Percentiles rank a stretch among this genome's conserved stretches.
These are phyloP conservation scores for Rhinopomastus cyanomelas DNA, from an alignment of 2,113 vertebrate genomes.

Conservation along the genomic window DNA sequence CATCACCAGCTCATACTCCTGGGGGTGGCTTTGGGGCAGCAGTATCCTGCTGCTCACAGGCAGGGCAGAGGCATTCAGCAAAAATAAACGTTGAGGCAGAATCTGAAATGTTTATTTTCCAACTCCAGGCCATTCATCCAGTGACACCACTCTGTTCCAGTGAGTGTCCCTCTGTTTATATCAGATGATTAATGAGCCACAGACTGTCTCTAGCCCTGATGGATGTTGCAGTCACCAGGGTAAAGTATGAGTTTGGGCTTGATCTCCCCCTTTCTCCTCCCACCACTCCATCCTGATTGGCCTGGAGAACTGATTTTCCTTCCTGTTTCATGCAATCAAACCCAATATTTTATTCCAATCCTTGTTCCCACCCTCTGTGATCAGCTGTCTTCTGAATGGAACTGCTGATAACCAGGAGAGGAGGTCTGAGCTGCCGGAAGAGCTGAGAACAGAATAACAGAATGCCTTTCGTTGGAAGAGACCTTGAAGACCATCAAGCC, in stretches of 20 bases:
- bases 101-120: conserved; percentile 67
- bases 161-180: conserved; percentile 23
- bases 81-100: conserved; percentile 39
- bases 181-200: conserved; percentile 45
- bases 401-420: not conserved
- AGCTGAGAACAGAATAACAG: not conserved
- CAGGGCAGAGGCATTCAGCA: not conserved
- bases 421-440: not conserved
- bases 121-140: conserved; percentile 23
- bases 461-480: too few species aligned
- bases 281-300: not conserved
- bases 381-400: not conserved
- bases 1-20: accelerated
- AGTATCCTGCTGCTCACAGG: not conserved
- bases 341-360: not conserved
- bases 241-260: not conserved
- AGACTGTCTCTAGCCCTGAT: conserved; percentile 17
- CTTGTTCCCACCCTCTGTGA: not conserved
- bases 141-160: conserved; percentile 1
- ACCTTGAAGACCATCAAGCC: too few species aligned
- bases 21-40: not conserved
- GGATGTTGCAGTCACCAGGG: not conserved
- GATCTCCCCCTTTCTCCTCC: not conserved
- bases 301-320: not conserved
- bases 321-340: not conserved